Percentiles rank a stretch among this genome's conserved stretches.
Evolutionary conservation across 2,797 vertebrate species (phyloP).

Genomic region (Enteromius mattozi): DNA sequence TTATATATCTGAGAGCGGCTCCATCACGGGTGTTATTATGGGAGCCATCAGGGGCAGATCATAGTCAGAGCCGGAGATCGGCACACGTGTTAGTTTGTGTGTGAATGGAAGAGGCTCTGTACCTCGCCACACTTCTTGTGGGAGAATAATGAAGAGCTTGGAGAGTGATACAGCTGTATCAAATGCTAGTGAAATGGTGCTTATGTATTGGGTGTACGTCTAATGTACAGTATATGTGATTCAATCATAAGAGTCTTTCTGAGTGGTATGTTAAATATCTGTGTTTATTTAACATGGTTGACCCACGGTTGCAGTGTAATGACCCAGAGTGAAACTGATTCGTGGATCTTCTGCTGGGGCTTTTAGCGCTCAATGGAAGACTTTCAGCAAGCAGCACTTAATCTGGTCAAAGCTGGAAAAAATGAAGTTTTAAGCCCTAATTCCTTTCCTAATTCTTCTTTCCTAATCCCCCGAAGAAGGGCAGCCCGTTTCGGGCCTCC

Average conservation of each 20-base stretch:
- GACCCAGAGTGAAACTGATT: conserved; percentile 23
- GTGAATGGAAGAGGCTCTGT: conserved; percentile 20
- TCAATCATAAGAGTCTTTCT: conserved; percentile 10
- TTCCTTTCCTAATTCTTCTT: conserved; percentile 63
- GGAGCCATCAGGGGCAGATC: conserved; percentile 12
- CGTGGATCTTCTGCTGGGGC: conserved; percentile 14
- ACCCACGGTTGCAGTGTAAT: conserved; percentile 10
- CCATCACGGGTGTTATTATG: conserved; percentile 26
- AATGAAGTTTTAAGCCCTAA: conserved; percentile 72
- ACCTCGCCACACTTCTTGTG: conserved; percentile 5
- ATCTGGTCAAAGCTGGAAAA: conserved; percentile 72
- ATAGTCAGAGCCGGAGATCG: conserved; percentile 24
- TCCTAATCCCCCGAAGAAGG: conserved; percentile 70
- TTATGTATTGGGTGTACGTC: neutral
- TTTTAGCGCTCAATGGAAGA: conserved; percentile 36
- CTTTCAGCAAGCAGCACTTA: conserved; percentile 59
- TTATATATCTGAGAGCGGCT: conserved; percentile 1
- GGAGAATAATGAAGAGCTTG: neutral
- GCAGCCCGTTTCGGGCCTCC: conserved; percentile 65
- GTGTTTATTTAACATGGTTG: conserved; percentile 12
- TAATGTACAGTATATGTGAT: conserved; percentile 17
- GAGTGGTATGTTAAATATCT: neutral
- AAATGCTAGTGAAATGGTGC: conserved; percentile 2
- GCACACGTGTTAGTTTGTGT: conserved; percentile 4
- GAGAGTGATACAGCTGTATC: neutral